phyloP scores from a whole-genome alignment of 2,888 invertebrate genomes.

The Heliconius cydno region DNA sequence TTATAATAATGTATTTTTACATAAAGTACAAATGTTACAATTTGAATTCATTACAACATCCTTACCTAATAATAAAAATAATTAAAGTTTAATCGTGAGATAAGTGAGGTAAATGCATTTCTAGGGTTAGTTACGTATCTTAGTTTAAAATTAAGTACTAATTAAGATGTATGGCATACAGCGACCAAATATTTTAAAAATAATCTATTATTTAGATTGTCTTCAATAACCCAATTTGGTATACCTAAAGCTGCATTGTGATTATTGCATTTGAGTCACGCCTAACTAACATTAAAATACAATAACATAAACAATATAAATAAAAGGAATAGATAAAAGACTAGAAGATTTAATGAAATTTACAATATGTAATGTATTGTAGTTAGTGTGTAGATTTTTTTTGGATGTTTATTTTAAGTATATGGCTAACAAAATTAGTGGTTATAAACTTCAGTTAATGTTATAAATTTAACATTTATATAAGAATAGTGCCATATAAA shows the following conservation, averaged over 20 bases:
- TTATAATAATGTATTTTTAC: neutral
- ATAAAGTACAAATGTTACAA: conserved; percentile 8
- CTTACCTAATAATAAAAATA: neutral
- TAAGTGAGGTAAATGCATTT: conserved; percentile 47
- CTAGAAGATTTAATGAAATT: neutral
- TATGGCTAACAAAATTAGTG: conserved; percentile 11
- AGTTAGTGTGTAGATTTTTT: neutral
- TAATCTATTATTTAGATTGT: conserved; percentile 15
- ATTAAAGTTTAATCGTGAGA: conserved; percentile 11
- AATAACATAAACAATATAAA: neutral
- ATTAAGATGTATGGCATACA: conserved; percentile 60
- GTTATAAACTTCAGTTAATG: conserved; percentile 1
- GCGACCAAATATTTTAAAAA: conserved; percentile 70
- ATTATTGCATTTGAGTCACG: conserved; percentile 6
- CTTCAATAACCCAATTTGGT: conserved; percentile 7
- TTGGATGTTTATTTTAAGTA: neutral
- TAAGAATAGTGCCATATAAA: conserved; percentile 32
- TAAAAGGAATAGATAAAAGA: neutral
- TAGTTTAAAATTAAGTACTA: conserved; percentile 9
- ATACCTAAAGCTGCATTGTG: conserved; percentile 9
- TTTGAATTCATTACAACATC: neutral
- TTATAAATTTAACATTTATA: conserved; percentile 12
- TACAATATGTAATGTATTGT: neutral
- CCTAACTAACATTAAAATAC: neutral
- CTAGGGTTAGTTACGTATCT: conserved; percentile 38